These are phyloP conservation scores for Tethea ocularis DNA, from an alignment of 2,888 invertebrate genomes.

Conservation along the genomic window DNA sequence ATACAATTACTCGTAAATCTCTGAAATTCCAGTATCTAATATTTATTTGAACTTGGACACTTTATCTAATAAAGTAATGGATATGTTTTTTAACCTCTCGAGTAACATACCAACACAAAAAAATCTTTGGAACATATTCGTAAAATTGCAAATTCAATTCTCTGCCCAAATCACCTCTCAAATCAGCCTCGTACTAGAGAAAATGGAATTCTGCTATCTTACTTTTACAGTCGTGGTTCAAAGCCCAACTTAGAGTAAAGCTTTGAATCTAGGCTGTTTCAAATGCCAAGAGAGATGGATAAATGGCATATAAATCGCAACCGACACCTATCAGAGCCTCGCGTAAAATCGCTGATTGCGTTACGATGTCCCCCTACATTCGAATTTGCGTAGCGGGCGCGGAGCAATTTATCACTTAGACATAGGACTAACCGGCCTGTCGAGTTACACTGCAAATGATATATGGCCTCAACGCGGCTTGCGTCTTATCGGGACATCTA, in stretches of 20 bases:
- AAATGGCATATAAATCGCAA: constrained; percentile 55
- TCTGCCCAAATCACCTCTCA: neutral
- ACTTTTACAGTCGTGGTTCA: neutral
- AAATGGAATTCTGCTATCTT: neutral
- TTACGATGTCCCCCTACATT: constrained; percentile 75
- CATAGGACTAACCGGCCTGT: constrained; percentile 70
- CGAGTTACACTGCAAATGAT: constrained; percentile 62
- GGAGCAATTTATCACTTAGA: constrained; percentile 82
- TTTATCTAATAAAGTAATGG: neutral
- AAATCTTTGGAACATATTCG: neutral
- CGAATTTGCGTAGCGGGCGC: constrained; percentile 76
- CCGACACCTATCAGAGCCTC: constrained; percentile 72
- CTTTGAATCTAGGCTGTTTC: constrained; percentile 4
- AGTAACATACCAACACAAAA: neutral
- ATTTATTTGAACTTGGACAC: neutral
- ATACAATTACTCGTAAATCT: too few species aligned
- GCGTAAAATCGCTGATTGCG: constrained; percentile 73
- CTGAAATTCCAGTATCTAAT: too few species aligned
- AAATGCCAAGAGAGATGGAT: constrained; percentile 40
- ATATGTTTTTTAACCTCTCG: too few species aligned
- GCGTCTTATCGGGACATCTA: constrained; percentile 43
- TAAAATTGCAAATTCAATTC: neutral
- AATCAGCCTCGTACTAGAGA: neutral
- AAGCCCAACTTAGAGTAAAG: neutral
- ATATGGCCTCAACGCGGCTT: constrained; percentile 52